phyloP scores from a whole-genome alignment of 2,113 vertebrate genomes.

The Argyrosomus japonicus region DNA sequence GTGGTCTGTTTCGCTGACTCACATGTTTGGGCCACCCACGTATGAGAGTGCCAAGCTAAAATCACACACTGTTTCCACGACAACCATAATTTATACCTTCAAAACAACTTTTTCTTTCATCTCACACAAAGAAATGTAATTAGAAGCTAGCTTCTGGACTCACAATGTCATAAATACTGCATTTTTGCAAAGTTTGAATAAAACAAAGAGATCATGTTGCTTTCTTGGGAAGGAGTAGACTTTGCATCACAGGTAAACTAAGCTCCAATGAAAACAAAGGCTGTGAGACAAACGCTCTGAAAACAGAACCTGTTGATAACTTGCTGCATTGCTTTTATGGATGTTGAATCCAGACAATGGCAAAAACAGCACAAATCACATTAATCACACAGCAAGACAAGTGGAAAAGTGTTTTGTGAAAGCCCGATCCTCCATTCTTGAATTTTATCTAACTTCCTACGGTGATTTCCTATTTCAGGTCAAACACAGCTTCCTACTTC shows the following conservation, averaged over 20 bases:
- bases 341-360: conserved; percentile 15
- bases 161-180: conserved; percentile 15
- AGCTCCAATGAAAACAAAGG: neutral
- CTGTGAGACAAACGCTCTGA: conserved; percentile 17
- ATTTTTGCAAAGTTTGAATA: neutral
- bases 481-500: conserved; percentile 66
- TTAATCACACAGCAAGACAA: conserved; percentile 50
- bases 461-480: conserved; percentile 72
- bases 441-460: conserved; percentile 80
- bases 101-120: conserved; percentile 64
- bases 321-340: conserved; percentile 6
- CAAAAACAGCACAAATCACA: conserved; percentile 49
- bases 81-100: conserved; percentile 77
- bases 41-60: conserved; percentile 64
- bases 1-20: conserved; percentile 80
- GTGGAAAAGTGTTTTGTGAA: conserved; percentile 58
- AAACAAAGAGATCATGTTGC: neutral
- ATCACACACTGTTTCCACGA: conserved; percentile 80
- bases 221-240: neutral
- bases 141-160: conserved; percentile 29
- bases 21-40: conserved; percentile 78
- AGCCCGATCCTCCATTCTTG: conserved; percentile 64
- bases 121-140: conserved; percentile 39
- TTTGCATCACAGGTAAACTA: neutral
- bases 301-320: conserved; percentile 33